Evolutionary conservation across 2,888 invertebrate species (phyloP).

Genomic region (Plebejus anna): DNA sequence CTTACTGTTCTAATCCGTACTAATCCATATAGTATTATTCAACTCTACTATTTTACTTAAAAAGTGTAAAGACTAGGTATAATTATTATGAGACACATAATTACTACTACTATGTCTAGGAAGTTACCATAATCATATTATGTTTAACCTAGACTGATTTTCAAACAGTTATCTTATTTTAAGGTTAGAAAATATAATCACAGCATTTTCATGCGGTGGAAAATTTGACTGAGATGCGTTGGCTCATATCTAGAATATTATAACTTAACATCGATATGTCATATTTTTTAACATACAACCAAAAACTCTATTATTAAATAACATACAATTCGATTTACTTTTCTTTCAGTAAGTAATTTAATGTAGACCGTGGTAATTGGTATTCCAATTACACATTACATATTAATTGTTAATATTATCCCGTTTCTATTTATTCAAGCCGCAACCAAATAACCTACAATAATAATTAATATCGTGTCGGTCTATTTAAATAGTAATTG

Average conservation of each 20-base stretch:
- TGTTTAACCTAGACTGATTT: too few relatives aligned
- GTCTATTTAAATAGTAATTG: not conserved
- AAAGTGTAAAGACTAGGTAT: too few relatives aligned
- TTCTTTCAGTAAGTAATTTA: not conserved
- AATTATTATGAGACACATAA: too few relatives aligned
- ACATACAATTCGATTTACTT: not conserved
- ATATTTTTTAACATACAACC: not conserved
- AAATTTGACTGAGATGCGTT: not conserved
- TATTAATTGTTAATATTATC: not conserved
- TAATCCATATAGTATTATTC: too few relatives aligned
- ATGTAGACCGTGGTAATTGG: not conserved
- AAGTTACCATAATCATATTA: too few relatives aligned
- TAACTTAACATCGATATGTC: not conserved
- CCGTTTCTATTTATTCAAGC: not conserved
- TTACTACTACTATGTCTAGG: too few relatives aligned
- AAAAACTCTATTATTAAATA: not conserved
- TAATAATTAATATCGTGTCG: not conserved
- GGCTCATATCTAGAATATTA: not conserved
- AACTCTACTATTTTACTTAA: too few relatives aligned
- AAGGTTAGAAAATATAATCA: too few relatives aligned
- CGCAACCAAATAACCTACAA: not conserved
- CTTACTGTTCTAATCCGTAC: too few relatives aligned
- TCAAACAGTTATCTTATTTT: too few relatives aligned
- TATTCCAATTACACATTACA: not conserved
- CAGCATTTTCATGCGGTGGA: not conserved